A percentile compares a stretch with the other conserved stretches of the same genome.
Conservation (phyloP, 1,140 invertebrate genomes). For the Cotesia vestalis region DNA sequence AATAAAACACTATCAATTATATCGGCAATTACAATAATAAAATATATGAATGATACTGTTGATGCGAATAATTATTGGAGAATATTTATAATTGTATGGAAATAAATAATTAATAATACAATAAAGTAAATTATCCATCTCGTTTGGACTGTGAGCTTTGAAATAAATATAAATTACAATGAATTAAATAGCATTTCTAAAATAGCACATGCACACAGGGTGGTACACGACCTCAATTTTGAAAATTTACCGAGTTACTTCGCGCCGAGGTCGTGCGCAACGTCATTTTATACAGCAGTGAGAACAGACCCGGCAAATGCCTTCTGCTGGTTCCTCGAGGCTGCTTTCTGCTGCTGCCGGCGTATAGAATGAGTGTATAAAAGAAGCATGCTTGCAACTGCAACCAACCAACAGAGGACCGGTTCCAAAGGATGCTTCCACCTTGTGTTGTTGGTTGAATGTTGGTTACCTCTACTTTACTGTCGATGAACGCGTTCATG, state of each 20-base stretch:
- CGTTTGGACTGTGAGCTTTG: background rate
- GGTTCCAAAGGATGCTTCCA: slow-evolving; percentile 63
- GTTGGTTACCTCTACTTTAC: too few relatives aligned
- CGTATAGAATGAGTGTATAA: slow-evolving; percentile 4
- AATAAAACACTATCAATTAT: too few relatives aligned
- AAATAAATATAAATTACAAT: slow-evolving; percentile 3
- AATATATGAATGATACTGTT: too few relatives aligned
- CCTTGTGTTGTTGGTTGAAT: slow-evolving; percentile 25
- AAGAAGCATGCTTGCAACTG: slow-evolving; percentile 28
- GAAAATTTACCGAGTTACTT: slow-evolving; percentile 35
- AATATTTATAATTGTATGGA: background rate
- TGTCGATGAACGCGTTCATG: slow-evolving; percentile 1
- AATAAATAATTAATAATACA: background rate
- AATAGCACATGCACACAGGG: background rate
- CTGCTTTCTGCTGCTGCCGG: slow-evolving; percentile 26
- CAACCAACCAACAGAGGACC: slow-evolving; percentile 53
- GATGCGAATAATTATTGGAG: too few relatives aligned
- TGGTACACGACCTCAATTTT: slow-evolving; percentile 25
- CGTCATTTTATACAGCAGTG: slow-evolving; percentile 39
- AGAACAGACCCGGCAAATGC: slow-evolving; percentile 11
- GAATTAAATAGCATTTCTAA: slow-evolving; percentile 13
- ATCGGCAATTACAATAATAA: too few relatives aligned
- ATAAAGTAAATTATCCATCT: slow-evolving; percentile 1
- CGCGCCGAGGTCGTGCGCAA: slow-evolving; percentile 32
- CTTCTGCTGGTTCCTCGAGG: slow-evolving; percentile 44